Evolutionary conservation across 2,888 invertebrate species (phyloP).

Genomic region (Pammene fasciana): DNA sequence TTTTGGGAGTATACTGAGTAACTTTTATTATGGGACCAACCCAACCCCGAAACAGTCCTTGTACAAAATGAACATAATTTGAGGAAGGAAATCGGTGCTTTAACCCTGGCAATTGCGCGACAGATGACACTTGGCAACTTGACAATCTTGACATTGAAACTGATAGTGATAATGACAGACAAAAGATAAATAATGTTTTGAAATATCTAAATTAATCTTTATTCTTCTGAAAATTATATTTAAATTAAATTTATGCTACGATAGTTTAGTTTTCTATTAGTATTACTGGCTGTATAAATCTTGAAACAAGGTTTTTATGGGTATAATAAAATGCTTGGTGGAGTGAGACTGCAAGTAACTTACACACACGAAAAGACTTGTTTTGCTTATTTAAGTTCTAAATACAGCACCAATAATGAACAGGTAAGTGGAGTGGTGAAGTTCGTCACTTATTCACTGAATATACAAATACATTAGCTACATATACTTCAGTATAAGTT

Average conservation of each 20-base stretch:
- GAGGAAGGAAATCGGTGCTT: neutral
- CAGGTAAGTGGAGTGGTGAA: slow-evolving; percentile 58
- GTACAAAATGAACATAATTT: neutral
- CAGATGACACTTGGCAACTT: neutral
- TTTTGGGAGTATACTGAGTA: no score
- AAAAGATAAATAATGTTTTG: neutral
- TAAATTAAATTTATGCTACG: neutral
- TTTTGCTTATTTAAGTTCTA: slow-evolving; percentile 75
- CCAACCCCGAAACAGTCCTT: no score
- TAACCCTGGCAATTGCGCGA: neutral
- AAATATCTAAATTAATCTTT: neutral
- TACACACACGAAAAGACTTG: slow-evolving; percentile 73
- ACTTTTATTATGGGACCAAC: no score
- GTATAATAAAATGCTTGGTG: slow-evolving; percentile 65
- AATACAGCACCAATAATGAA: slow-evolving; percentile 73
- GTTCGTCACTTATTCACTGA: neutral
- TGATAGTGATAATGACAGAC: neutral
- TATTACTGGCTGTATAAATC: neutral
- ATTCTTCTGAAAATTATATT: neutral
- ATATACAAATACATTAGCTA: neutral
- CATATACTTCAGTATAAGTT: neutral
- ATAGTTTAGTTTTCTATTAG: neutral
- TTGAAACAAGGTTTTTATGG: neutral
- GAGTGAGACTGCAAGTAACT: slow-evolving; percentile 67
- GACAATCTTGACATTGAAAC: neutral